Evolutionary conservation across 2,113 vertebrate genomes (phyloP), one percentile per base, ranked within the genome.

Genomic region (Phyllostomus discolor): DNA sequence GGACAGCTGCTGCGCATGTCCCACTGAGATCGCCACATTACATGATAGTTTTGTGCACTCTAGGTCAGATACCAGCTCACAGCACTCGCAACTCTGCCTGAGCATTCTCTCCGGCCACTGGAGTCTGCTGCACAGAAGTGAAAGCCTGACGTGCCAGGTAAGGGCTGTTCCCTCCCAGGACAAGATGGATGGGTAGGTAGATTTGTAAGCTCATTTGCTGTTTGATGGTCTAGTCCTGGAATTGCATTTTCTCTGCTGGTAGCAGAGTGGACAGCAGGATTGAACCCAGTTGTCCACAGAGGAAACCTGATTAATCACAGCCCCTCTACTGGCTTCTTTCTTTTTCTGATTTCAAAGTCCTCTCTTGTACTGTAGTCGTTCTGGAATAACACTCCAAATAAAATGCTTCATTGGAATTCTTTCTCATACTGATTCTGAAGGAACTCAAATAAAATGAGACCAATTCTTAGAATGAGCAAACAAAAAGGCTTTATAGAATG

Each of bases 401-500:
- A 94, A 73, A 28, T 26, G 7, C 12, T 66, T 78, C 24, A 69
- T 43, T 72, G 11, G 7, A 76, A 89, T 78, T 8, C 4, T 79
- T 87, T 11, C 31, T 79, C 35, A 57, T 5, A 41, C 6, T 38
- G 79, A 79, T 79, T 93, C 4, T 57, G 31, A 62, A n/a, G n/a
- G 24, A 35, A 15, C 20, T 16, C 31, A 94, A 59, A 67, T 95
- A 73, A 90, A 88, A 75, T 90, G 31, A 92, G 14, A 67, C 48
- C 54, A 78, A 10, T 80, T 26, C 15, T 81, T 75, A 91, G 78
- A 72, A 69, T 69, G 19, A 67, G 28, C 19, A 48, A 78, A 33
- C 5, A 90, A 28, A 52, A 94, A 67, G 7, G 11, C 59, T 38
- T 78, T 54, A 33, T 81, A 75, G 35, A 88, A 88, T 2, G 59